Conservation (phyloP, 2,797 vertebrate genomes). For the Xenentodon cancila region DNA sequence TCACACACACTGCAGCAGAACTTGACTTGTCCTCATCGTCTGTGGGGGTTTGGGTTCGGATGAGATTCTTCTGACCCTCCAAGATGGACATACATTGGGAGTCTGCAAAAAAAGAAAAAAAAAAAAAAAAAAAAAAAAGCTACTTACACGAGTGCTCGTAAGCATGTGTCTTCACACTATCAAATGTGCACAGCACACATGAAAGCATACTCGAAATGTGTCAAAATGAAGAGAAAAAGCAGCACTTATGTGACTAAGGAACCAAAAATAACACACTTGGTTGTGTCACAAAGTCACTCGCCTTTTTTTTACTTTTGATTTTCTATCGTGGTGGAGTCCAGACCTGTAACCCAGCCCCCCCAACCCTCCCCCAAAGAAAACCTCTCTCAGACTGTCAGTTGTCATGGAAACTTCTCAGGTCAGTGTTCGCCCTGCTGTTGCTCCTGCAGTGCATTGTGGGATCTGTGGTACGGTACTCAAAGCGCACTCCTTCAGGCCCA, state of each 20-base stretch:
- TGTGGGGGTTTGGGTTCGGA: slow-evolving; percentile 41
- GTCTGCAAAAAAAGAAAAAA: slow-evolving; percentile 22
- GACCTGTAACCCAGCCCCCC: slow-evolving; percentile 52
- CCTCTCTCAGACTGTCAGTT: slow-evolving; percentile 72
- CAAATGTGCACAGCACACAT: slow-evolving; percentile 66
- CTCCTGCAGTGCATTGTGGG: slow-evolving; percentile 79
- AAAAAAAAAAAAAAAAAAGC: slow-evolving; percentile 6
- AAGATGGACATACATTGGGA: slow-evolving; percentile 44
- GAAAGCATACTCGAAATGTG: slow-evolving; percentile 71
- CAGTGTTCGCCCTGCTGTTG: slow-evolving; percentile 80
- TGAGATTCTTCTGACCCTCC: slow-evolving; percentile 44
- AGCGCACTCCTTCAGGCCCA: slow-evolving; percentile 57
- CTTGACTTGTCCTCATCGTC: slow-evolving; percentile 49
- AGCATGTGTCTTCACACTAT: slow-evolving; percentile 71
- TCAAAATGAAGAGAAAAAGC: slow-evolving; percentile 32
- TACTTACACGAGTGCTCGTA: slow-evolving; percentile 42
- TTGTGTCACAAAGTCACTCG: slow-evolving; percentile 69
- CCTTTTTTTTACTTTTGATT: slow-evolving; percentile 67
- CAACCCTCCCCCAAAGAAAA: slow-evolving; percentile 10
- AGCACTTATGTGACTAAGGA: slow-evolving; percentile 61
- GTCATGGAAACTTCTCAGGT: slow-evolving; percentile 83
- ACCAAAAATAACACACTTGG: slow-evolving; percentile 66
- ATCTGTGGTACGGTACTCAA: slow-evolving; percentile 65
- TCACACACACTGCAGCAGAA: slow-evolving; percentile 48
- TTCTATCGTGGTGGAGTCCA: slow-evolving; percentile 64